These are phyloP conservation scores for Malurus alboscapulatus DNA, from an alignment of 2,113 vertebrate genomes.

Conservation along the genomic window DNA sequence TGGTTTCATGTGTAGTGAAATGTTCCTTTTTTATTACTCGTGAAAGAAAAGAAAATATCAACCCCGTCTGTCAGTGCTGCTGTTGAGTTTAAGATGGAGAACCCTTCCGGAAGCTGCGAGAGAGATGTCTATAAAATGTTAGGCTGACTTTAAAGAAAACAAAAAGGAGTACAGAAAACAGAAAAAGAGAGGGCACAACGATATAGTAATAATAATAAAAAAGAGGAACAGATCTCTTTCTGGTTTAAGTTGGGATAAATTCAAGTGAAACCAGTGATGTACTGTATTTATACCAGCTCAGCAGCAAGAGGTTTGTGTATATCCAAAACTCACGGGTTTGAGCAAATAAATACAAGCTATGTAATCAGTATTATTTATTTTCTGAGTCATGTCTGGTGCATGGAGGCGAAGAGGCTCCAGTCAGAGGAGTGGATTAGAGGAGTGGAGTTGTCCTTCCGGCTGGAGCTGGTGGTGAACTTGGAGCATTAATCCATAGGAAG, in stretches of 20 bases:
- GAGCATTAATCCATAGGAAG: neutral
- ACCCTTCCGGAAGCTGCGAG: conserved; percentile 30
- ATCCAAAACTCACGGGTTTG: neutral
- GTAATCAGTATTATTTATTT: conserved; percentile 48
- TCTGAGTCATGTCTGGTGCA: conserved; percentile 36
- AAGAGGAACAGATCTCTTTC: neutral
- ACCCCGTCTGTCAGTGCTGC: conserved; percentile 29
- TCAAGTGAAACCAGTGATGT: neutral
- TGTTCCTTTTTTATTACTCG: conserved; percentile 59
- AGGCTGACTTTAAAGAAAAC: conserved; percentile 33
- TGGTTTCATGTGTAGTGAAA: conserved; percentile 50
- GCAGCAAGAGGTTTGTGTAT: neutral
- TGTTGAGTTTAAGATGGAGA: conserved; percentile 59
- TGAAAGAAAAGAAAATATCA: conserved; percentile 58
- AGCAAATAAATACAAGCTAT: conserved; percentile 25
- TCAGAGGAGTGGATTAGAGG: neutral
- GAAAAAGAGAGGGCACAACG: neutral
- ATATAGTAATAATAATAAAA: neutral
- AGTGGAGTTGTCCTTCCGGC: neutral
- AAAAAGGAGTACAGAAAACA: conserved; percentile 3
- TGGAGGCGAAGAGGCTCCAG: neutral
- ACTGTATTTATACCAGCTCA: neutral
- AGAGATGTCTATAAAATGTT: conserved; percentile 57
- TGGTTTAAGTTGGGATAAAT: conserved; percentile 29
- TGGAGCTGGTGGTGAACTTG: neutral